Conservation (phyloP, 2,113 vertebrate genomes). For the Seriola aureovittata region DNA sequence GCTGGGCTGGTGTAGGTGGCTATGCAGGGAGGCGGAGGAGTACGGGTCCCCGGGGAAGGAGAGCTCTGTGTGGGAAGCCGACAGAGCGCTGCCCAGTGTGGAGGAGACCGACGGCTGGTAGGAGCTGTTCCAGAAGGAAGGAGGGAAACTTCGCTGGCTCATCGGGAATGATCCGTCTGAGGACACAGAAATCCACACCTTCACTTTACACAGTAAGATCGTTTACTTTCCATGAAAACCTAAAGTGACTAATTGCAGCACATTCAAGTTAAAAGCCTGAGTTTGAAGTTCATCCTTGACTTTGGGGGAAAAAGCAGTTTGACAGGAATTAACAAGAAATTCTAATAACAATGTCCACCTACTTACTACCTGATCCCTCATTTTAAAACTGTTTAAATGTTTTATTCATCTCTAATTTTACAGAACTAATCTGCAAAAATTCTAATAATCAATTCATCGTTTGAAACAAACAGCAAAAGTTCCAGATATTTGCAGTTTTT, state of each 20-base stretch:
- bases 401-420: background rate
- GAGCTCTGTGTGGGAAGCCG: conserved; percentile 89
- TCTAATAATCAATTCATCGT: background rate
- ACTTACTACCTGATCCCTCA: background rate
- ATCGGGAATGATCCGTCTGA: conserved; percentile 95
- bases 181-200: background rate
- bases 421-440: background rate
- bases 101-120: conserved; percentile 90
- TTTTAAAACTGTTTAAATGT: background rate
- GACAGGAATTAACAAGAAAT: background rate
- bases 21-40: conserved; percentile 88
- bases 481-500: background rate
- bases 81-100: conserved; percentile 86
- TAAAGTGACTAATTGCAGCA: background rate
- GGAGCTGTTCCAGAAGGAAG: conserved; percentile 98
- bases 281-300: background rate
- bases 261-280: background rate
- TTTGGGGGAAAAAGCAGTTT: background rate
- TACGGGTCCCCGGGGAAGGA: conserved; percentile 93
- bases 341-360: too few relatives aligned
- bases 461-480: background rate
- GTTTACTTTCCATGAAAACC: background rate
- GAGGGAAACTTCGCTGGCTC: conserved; percentile 96
- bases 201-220: background rate
- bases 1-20: conserved; percentile 94